A percentile compares a stretch with the other conserved stretches of the same genome.
These are phyloP conservation scores for Gerris lacustris DNA, from an alignment of 2,888 invertebrate genomes.

Conservation along the genomic window DNA sequence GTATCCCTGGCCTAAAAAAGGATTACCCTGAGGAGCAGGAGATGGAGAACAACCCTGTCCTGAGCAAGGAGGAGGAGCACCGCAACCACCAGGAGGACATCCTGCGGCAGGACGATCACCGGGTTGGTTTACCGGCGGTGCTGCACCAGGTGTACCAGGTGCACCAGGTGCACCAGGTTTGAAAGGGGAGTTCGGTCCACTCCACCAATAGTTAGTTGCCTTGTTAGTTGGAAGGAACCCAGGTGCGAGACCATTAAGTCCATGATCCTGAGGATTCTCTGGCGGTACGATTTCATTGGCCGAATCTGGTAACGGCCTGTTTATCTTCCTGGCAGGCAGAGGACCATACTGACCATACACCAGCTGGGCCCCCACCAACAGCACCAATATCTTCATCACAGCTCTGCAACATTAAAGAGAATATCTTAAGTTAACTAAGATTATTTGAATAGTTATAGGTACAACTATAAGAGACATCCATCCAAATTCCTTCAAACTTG, in stretches of 20 bases:
- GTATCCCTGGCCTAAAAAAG: conserved; percentile 31
- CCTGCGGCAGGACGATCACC: conserved; percentile 8
- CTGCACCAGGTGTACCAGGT: neutral
- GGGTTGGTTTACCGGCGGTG: conserved; percentile 11
- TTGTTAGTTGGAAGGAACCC: neutral
- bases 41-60: conserved; percentile 9
- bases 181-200: conserved; percentile 47
- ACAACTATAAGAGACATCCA: no score
- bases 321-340: neutral
- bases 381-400: neutral
- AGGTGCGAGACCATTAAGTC: neutral
- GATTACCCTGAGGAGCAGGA: conserved; percentile 19
- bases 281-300: neutral
- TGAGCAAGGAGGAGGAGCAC: neutral
- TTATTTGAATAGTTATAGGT: no score
- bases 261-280: neutral
- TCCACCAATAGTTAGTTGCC: conserved; percentile 46
- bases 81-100: conserved; percentile 8
- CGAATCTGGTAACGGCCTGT: neutral
- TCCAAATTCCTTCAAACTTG: no score
- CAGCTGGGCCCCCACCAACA: neutral
- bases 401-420: no score
- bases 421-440: no score
- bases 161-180: conserved; percentile 36
- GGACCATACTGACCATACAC: neutral